A percentile compares a stretch with the other conserved stretches of the same genome.
These are phyloP conservation scores for Brachionus rotundiformis DNA, from an alignment of 1,140 invertebrate genomes.

Conservation along the genomic window DNA sequence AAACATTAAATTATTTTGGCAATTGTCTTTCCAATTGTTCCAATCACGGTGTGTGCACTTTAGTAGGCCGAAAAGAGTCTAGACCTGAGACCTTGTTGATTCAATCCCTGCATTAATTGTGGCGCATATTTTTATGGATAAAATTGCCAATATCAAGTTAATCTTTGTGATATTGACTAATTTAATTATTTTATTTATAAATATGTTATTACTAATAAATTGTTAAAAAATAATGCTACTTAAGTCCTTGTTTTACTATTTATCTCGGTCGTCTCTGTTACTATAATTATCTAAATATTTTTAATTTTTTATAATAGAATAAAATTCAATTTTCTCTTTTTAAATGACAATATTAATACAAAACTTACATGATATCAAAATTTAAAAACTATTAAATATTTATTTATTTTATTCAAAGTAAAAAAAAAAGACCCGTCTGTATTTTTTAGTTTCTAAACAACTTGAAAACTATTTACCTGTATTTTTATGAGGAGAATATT, in stretches of 20 bases:
- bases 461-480: background rate
- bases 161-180: background rate
- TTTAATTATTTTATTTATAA: no score
- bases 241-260: no score
- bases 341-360: no score
- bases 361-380: no score
- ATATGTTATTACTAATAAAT: no score
- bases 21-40: background rate
- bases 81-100: background rate
- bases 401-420: background rate
- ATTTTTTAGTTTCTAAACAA: slow-evolving; percentile 11
- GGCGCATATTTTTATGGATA: background rate
- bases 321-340: no score
- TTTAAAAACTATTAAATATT: no score
- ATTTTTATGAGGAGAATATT: background rate
- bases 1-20: no score
- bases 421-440: background rate
- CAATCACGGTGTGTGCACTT: background rate
- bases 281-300: no score
- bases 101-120: background rate
- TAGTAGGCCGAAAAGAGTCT: background rate
- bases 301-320: no score
- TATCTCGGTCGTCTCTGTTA: no score
- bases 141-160: slow-evolving; percentile 10
- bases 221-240: no score